Evolutionary conservation across 2,888 invertebrate species (phyloP).

Genomic region (Pachliopta kotzebuea): DNA sequence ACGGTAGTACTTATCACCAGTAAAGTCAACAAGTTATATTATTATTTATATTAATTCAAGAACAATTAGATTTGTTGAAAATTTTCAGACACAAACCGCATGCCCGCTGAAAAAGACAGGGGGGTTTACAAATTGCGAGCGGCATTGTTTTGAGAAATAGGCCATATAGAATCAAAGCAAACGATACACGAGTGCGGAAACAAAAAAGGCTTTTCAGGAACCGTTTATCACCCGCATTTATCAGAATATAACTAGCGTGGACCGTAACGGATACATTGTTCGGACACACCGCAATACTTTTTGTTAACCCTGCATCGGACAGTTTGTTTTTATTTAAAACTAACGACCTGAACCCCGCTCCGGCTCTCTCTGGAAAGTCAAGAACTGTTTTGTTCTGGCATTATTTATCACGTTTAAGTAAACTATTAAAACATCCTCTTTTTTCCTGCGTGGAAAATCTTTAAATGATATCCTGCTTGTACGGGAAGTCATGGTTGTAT

Average conservation of each 20-base stretch:
- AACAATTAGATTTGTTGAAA: slow-evolving; percentile 1
- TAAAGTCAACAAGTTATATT: too few relatives aligned
- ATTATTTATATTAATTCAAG: neutral
- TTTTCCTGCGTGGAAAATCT: too few relatives aligned
- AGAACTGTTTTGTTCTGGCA: too few relatives aligned
- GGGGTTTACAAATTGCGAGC: slow-evolving; percentile 8
- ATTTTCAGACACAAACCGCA: slow-evolving; percentile 3
- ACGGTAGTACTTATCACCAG: too few relatives aligned
- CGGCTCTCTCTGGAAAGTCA: neutral
- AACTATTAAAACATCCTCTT: too few relatives aligned
- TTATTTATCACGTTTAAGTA: too few relatives aligned
- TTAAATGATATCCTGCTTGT: too few relatives aligned
- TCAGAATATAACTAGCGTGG: slow-evolving; percentile 74
- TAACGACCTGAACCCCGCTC: neutral
- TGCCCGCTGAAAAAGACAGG: slow-evolving; percentile 3
- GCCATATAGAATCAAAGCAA: slow-evolving; percentile 28
- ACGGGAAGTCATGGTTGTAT: too few relatives aligned
- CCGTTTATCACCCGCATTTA: slow-evolving; percentile 63
- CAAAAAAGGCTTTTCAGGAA: slow-evolving; percentile 36
- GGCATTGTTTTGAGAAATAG: slow-evolving; percentile 18
- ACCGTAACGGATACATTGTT: slow-evolving; percentile 63
- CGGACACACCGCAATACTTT: slow-evolving; percentile 47
- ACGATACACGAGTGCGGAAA: slow-evolving; percentile 20
- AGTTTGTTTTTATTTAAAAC: slow-evolving; percentile 2
- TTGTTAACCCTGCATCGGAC: slow-evolving; percentile 30